phyloP scores from a whole-genome alignment of 2,797 vertebrate genomes.

The Luscinia megarhynchos region DNA sequence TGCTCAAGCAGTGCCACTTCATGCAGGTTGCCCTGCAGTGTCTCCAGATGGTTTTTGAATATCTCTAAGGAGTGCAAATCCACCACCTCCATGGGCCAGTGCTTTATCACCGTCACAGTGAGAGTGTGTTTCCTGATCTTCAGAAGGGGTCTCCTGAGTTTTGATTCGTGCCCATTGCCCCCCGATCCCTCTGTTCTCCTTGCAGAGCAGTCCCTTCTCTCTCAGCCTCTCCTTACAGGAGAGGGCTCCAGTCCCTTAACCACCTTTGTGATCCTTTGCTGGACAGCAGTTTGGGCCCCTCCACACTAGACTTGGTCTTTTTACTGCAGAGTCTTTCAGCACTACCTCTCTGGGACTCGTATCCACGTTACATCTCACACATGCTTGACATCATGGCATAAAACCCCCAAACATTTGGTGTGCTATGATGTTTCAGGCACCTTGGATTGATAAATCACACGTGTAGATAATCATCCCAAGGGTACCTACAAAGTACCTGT shows the following conservation, averaged over 20 bases:
- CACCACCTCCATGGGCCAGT: not conserved
- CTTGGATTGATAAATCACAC: not conserved
- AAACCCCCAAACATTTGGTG: not conserved
- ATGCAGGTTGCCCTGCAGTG: not conserved
- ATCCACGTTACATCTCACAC: rapidly evolving
- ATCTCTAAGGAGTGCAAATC: not conserved
- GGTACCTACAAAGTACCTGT: not conserved
- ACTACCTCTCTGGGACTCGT: not conserved
- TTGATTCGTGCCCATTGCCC: rapidly evolving
- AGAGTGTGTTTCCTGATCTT: not conserved
- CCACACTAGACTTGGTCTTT: not conserved
- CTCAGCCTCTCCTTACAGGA: not conserved
- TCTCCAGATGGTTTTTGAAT: not conserved
- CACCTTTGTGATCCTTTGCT: not conserved
- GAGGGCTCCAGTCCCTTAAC: not conserved
- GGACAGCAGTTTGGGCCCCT: not conserved
- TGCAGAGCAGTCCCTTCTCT: not conserved
- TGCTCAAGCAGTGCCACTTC: not conserved
- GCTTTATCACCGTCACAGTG: not conserved
- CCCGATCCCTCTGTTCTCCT: not conserved
- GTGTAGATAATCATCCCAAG: not conserved
- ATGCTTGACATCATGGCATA: not conserved
- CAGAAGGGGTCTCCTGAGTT: not conserved
- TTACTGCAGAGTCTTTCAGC: not conserved
- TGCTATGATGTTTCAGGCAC: not conserved